Evolutionary conservation across 1,140 invertebrate genomes (phyloP).

Genomic region (Bombus superbus): DNA sequence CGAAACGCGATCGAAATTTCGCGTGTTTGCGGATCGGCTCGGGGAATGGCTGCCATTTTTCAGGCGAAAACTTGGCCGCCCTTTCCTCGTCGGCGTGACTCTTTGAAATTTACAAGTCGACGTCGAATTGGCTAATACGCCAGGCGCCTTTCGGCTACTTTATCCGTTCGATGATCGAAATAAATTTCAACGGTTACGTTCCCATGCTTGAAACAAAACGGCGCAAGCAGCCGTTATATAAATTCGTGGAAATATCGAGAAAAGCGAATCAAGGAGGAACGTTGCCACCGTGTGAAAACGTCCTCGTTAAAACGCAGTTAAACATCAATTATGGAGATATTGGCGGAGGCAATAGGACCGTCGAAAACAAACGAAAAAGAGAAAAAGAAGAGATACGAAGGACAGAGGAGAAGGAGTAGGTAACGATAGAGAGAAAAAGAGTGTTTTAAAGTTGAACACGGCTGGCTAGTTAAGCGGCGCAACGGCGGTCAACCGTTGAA

Average conservation of each 20-base stretch:
- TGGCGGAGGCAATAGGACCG: not conserved
- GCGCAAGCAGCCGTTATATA: not conserved
- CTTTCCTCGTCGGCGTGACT: conserved; percentile 20
- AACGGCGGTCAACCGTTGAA: conserved; percentile 68
- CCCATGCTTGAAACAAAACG: not conserved
- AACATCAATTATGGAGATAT: not conserved
- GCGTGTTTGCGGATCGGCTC: conserved; percentile 40
- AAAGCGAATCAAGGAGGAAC: not conserved
- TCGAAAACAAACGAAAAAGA: conserved; percentile 4
- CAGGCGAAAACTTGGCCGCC: conserved; percentile 21
- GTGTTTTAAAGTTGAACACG: conserved; percentile 58
- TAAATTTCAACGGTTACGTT: not conserved
- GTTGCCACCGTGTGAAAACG: conserved; percentile 33
- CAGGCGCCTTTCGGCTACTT: not conserved
- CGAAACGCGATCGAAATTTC: conserved; percentile 66
- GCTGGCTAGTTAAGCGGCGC: conserved; percentile 67
- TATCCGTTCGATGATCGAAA: not conserved
- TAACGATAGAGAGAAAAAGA: conserved; percentile 29
- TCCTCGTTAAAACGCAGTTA: not conserved
- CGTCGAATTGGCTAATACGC: not conserved
- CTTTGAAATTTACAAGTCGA: conserved; percentile 16
- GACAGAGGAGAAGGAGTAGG: not conserved
- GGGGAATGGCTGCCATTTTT: conserved; percentile 23
- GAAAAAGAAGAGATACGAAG: not conserved
- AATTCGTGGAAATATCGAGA: too few relatives aligned